These are phyloP conservation scores for Limnephilus lunatus DNA, from an alignment of 2,888 invertebrate species.

Conservation along the genomic window DNA sequence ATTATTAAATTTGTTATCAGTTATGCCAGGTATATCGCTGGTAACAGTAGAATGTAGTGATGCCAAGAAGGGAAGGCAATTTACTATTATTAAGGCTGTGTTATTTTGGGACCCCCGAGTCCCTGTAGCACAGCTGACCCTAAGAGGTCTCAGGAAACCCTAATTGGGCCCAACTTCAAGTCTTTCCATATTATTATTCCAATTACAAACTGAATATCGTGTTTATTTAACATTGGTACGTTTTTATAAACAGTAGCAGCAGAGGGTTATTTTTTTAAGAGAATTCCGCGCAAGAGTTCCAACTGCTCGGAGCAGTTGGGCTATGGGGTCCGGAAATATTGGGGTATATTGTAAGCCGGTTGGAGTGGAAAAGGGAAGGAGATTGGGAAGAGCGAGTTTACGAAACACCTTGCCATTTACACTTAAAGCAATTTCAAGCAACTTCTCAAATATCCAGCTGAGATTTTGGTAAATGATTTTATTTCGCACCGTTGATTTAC, in stretches of 20 bases:
- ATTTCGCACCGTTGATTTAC: too few species aligned
- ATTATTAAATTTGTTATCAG: neutral
- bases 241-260: constrained; percentile 2
- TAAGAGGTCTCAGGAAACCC: neutral
- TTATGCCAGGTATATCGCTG: neutral
- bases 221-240: neutral
- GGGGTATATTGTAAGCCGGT: neutral
- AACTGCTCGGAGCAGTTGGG: neutral
- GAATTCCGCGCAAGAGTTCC: neutral
- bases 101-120: constrained; percentile 5
- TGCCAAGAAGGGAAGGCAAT: neutral
- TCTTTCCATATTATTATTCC: constrained; percentile 14
- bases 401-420: too few species aligned
- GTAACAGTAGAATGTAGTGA: neutral
- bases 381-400: neutral
- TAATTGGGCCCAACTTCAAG: constrained; percentile 17
- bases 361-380: too few species aligned
- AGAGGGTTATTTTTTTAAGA: neutral
- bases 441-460: too few species aligned
- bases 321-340: neutral
- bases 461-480: too few species aligned
- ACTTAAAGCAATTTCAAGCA: too few species aligned
- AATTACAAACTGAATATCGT: constrained; percentile 7
- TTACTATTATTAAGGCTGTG: constrained; percentile 11
- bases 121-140: constrained; percentile 5